phyloP scores from a whole-genome alignment of 2,888 invertebrate species.

The Eristalis pertinax region DNA sequence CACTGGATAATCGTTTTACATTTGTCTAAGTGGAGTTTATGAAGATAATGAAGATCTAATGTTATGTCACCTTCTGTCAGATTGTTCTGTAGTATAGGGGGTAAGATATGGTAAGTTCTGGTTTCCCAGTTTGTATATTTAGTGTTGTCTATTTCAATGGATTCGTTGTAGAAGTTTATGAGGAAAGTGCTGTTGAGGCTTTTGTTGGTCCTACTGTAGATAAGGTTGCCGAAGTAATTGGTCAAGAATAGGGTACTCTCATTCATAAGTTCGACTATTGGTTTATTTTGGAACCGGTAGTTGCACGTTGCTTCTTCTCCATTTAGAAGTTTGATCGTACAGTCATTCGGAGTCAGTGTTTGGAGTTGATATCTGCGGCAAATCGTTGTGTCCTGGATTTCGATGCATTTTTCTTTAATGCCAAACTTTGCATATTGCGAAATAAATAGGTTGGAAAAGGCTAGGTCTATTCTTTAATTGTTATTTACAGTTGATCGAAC shows the following conservation, averaged over 20 bases:
- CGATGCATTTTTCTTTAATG: slow-evolving; percentile 13
- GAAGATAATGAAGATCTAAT: neutral
- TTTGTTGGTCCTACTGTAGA: neutral
- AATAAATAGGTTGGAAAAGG: neutral
- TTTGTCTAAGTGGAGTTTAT: neutral
- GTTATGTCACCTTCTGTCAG: neutral
- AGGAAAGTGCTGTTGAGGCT: neutral
- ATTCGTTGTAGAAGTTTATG: neutral
- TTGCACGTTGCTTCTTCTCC: slow-evolving; percentile 46
- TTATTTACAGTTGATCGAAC: neutral
- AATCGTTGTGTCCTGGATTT: slow-evolving; percentile 12
- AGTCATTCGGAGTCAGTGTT: slow-evolving; percentile 12
- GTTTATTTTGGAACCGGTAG: slow-evolving; percentile 44
- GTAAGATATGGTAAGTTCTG: neutral
- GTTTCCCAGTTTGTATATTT: neutral
- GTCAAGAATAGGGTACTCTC: slow-evolving; percentile 51
- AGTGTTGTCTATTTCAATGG: neutral
- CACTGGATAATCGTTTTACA: neutral
- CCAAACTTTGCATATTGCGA: slow-evolving; percentile 8
- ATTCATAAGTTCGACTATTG: slow-evolving; percentile 47
- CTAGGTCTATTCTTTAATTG: too few species aligned
- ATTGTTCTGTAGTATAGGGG: neutral
- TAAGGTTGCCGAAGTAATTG: slow-evolving; percentile 44
- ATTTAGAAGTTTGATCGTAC: slow-evolving; percentile 40
- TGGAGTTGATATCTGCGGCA: slow-evolving; percentile 8